These are phyloP conservation scores for Melangyna quadrimaculata DNA, from an alignment of 2,888 invertebrate genomes.

Conservation along the genomic window DNA sequence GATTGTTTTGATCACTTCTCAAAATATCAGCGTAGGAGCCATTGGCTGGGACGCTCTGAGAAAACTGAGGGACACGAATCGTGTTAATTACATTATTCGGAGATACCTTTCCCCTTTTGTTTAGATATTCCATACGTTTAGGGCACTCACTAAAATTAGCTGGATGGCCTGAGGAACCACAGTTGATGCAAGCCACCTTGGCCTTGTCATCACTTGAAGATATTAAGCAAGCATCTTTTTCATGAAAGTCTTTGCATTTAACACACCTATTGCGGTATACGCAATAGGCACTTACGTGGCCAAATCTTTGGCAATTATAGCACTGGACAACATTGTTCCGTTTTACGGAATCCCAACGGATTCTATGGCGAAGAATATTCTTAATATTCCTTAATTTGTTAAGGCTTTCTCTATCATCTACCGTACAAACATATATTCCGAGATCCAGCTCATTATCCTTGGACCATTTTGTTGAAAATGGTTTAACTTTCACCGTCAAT, in stretches of 20 bases:
- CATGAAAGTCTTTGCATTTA: not conserved
- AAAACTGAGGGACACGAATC: accelerated
- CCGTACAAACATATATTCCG: no score
- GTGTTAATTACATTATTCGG: not conserved
- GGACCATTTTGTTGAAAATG: no score
- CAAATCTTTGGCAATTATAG: not conserved
- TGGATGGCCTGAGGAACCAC: no score
- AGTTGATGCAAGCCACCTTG: not conserved
- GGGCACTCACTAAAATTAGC: not conserved
- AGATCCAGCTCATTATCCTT: no score
- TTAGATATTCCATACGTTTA: constrained; percentile 62
- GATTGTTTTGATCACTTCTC: not conserved
- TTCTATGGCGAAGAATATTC: not conserved
- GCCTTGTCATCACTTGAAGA: not conserved
- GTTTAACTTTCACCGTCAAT: no score
- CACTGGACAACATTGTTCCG: not conserved
- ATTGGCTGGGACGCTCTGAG: no score
- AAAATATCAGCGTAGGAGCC: not conserved
- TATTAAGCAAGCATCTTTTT: not conserved
- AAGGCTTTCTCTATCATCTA: not conserved
- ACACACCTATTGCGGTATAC: not conserved
- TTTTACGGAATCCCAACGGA: not conserved
- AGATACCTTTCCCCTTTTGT: not conserved
- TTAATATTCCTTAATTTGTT: not conserved
- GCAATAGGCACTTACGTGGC: not conserved